Conservation (phyloP, 2,888 invertebrate species). For the Tetropium fuscum region DNA sequence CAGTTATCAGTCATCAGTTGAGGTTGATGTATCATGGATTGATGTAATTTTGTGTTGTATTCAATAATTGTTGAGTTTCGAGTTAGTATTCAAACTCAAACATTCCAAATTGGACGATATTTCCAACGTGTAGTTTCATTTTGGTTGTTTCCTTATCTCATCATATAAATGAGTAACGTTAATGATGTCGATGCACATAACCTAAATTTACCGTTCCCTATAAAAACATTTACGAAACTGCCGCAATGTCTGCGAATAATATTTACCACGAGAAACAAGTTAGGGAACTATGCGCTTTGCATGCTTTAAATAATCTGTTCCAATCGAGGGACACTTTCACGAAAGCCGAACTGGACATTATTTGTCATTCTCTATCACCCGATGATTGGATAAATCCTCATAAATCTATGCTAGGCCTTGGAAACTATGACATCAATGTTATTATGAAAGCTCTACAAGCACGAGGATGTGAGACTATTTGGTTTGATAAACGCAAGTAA, state of each 20-base stretch:
- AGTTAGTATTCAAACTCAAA: no score
- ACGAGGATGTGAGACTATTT: slow-evolving; percentile 88
- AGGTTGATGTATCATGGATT: no score
- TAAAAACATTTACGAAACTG: no score
- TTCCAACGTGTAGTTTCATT: no score
- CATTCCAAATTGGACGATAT: no score
- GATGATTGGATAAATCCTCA: slow-evolving; percentile 96
- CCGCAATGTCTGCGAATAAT: slow-evolving; percentile 37
- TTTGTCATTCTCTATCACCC: slow-evolving; percentile 90
- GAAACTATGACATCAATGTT: slow-evolving; percentile 99
- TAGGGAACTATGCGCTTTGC: slow-evolving; percentile 93
- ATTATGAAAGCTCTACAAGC: slow-evolving; percentile 94
- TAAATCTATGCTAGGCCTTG: slow-evolving; percentile 90
- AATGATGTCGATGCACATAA: no score
- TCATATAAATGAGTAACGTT: no score
- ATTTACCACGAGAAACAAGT: slow-evolving; percentile 85
- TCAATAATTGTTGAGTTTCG: no score
- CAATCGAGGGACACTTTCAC: slow-evolving; percentile 83
- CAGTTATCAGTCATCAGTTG: no score
- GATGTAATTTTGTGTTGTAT: no score
- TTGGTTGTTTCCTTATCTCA: no score
- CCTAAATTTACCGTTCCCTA: background rate
- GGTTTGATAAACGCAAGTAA: slow-evolving; percentile 98
- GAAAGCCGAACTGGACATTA: slow-evolving; percentile 86
- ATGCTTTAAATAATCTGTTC: slow-evolving; percentile 95